Conservation (phyloP, 1,140 invertebrate genomes). For the Galendromus occidentalis region DNA sequence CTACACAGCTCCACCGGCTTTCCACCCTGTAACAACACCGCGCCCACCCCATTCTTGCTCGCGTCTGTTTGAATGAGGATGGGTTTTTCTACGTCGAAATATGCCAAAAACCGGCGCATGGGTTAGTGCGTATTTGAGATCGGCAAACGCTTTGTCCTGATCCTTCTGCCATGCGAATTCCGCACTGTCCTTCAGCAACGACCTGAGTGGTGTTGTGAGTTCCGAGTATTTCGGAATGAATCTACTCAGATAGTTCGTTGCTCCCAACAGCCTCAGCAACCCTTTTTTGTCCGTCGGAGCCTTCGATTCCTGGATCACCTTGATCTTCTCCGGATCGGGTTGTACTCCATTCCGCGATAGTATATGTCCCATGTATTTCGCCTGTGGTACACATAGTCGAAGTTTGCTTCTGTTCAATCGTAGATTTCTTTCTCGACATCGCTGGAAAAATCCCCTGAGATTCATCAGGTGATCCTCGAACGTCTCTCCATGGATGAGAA, state of each 20-base stretch:
- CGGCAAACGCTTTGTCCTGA: background rate
- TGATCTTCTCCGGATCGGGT: constrained; percentile 12
- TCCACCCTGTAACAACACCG: too few species aligned
- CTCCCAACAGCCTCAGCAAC: constrained; percentile 12
- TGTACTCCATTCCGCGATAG: constrained; percentile 13
- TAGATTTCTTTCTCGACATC: too few species aligned
- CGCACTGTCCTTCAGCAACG: background rate
- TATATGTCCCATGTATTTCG: constrained; percentile 13
- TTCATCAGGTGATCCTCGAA: too few species aligned
- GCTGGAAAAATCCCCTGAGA: too few species aligned
- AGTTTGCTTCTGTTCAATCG: too few species aligned
- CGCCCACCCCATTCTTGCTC: constrained; percentile 14
- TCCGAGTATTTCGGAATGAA: constrained; percentile 13
- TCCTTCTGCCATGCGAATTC: constrained; percentile 9
- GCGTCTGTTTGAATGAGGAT: too few species aligned
- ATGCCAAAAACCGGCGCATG: constrained; percentile 10
- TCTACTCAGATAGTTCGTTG: constrained; percentile 12
- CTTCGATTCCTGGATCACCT: constrained; percentile 13
- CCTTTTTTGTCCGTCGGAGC: constrained; percentile 11
- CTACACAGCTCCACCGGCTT: too few species aligned
- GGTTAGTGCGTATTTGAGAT: constrained; percentile 1
- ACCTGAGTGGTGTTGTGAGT: constrained; percentile 11
- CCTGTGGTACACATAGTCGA: constrained; percentile 12
- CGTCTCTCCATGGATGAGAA: too few species aligned
- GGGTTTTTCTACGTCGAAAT: constrained; percentile 13